These are phyloP conservation scores for Ceratothoa steindachneri DNA, from an alignment of 2,888 invertebrate species.

Conservation along the genomic window DNA sequence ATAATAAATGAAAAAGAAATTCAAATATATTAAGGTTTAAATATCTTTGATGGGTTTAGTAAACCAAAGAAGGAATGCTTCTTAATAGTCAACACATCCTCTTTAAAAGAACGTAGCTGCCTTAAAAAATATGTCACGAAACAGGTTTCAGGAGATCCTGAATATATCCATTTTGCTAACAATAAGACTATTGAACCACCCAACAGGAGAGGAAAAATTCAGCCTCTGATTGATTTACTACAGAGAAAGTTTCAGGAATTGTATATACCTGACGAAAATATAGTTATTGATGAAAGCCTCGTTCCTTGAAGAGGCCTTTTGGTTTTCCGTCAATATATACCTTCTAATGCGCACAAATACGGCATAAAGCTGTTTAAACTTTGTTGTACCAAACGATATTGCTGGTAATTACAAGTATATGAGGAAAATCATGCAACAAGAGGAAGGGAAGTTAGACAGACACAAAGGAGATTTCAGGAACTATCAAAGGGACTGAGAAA, in stretches of 20 bases:
- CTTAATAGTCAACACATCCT: neutral
- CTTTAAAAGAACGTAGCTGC: neutral
- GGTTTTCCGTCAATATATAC: neutral
- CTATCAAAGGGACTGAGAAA: neutral
- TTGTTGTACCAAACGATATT: neutral
- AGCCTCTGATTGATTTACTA: too few relatives aligned
- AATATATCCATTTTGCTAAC: neutral
- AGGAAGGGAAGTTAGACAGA: neutral
- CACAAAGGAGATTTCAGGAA: neutral
- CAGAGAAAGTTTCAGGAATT: too few relatives aligned
- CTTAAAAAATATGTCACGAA: neutral
- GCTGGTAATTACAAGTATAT: neutral
- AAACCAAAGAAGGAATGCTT: neutral
- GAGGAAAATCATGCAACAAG: neutral
- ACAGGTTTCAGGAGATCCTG: neutral
- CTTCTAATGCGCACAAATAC: neutral
- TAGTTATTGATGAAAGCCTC: neutral
- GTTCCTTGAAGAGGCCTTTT: neutral
- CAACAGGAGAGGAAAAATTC: neutral
- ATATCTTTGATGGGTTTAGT: neutral
- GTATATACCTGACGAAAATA: too few relatives aligned
- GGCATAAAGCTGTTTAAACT: neutral
- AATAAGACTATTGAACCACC: neutral
- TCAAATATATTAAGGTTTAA: too few relatives aligned
- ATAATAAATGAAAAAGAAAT: too few relatives aligned